Base-by-base conservation (phyloP, 1,140 invertebrate genomes). In the Brachionus angularis region DNA sequence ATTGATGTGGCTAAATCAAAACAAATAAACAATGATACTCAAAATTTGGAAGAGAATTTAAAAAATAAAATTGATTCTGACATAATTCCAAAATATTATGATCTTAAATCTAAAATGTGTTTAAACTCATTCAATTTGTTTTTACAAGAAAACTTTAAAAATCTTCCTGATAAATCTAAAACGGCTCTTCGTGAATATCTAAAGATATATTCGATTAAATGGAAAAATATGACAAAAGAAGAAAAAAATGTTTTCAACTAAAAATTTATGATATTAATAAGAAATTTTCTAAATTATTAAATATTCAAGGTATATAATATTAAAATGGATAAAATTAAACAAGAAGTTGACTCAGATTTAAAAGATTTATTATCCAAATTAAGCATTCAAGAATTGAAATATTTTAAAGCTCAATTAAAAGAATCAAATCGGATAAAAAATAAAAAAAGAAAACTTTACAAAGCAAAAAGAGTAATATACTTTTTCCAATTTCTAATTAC, bases 331-430 rank as follows among this genome's bases (percentile, higher is more conserved):
- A 1, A 39, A 16, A 39, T 25, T 29, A 33, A 39, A 8, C 23
- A 58, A 7, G 16, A 58, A 58, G 23, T 39, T 8, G 27, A 58
- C 27, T 39, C 21, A 18, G 36, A 58, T 29, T 39, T 58, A 23
- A 58, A 58, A 39, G 39, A 33, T 29, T 33, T 58, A 58, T 18
- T 58, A 23, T 58, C 53, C 23, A 39, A 3, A 39, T 36, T 58
- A 39, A 23, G n/a, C 36, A 23, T 39, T 39, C 33, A 58, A 39
- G 53, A 58, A 39, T 23, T 58, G 21, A 58, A 58, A 39, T 58
- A 58, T 39, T 58, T 58, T 39, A 58, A 58, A 7, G 33, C n/a
- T n/a, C n/a, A n/a, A n/a, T n/a, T n/a, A n/a, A 58, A 39, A 58
- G 39, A 58, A 39, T 58, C 4, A 58, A 39, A 58, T 23, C 23